These are phyloP conservation scores for Cancer borealis DNA, from an alignment of 2,888 invertebrate genomes.

Conservation along the genomic window DNA sequence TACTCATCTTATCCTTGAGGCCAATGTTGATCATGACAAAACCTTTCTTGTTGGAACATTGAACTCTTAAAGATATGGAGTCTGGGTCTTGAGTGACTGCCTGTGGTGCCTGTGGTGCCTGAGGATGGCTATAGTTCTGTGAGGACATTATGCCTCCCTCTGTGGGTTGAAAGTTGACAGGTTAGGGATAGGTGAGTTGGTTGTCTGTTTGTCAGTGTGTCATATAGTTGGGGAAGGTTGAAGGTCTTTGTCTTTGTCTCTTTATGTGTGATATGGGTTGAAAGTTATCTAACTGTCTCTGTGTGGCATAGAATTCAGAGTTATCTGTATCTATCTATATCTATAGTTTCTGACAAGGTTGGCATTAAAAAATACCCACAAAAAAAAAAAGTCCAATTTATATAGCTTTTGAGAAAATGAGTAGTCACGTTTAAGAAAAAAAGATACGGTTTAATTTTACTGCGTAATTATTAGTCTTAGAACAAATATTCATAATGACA, in stretches of 20 bases:
- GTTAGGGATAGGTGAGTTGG: neutral
- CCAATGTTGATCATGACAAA: conserved; percentile 79
- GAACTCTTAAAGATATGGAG: conserved; percentile 80
- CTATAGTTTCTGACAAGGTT: neutral
- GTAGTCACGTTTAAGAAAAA: too few species aligned
- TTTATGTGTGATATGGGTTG: neutral
- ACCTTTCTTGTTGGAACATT: conserved; percentile 81
- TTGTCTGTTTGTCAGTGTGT: neutral
- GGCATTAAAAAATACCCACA: too few species aligned
- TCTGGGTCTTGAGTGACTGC: neutral
- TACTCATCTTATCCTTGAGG: conserved; percentile 78
- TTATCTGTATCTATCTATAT: neutral
- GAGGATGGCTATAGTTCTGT: neutral
- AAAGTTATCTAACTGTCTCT: neutral
- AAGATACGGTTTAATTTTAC: too few species aligned
- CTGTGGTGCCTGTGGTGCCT: neutral
- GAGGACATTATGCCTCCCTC: neutral
- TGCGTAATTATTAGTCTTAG: too few species aligned
- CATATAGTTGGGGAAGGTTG: neutral
- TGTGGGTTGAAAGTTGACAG: neutral
- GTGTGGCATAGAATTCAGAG: neutral
- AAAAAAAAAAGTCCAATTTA: too few species aligned
- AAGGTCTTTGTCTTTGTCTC: neutral
- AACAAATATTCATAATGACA: too few species aligned
- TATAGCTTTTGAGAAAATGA: too few species aligned